Base-by-base conservation (phyloP, 2,113 vertebrate species). In the Lophura nycthemera region DNA sequence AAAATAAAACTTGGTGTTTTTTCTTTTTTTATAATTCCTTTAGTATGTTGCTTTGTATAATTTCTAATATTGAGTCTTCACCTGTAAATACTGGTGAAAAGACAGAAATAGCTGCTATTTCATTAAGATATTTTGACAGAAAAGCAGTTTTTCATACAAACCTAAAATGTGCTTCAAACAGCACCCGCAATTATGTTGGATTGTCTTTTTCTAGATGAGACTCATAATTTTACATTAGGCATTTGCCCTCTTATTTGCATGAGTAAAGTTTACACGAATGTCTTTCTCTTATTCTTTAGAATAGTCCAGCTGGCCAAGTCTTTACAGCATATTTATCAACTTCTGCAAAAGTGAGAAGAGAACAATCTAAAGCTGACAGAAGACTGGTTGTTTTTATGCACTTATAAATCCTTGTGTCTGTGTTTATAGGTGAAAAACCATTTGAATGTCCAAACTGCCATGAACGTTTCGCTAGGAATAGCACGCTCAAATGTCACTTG, bases 381-480 rank as follows among this genome's bases (percentile, higher is more conserved):
- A 56, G 56, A 65, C 34, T 52, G n/a, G 0, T 42, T 54, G 45
- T 34, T 87, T 93, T 94, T 94, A 45, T 40, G 74, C 34, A 42
- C 70, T 86, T 86, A 77, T 13, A 42, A 64, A 67, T 90, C 77
- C 42, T 60, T 92, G 3, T 90, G 43, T 95, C 88, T 96, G 20
- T 96, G 74, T 88, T 83, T 92, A 92, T 93, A 99, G 99, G 99
- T 97, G 99, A 99, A 98, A 99, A 99, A 93, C 99, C 99, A 5
- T 99, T 99, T 79, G 98, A 99, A 96, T 99, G 99, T 98, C 98
- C 99, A 90, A 99, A 99, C 95, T 99, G 99, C 95, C 99, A 99
- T 50, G 99, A 99, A 93, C 98, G 98, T 76, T 99, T 99, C 97
- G 99, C 99, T 74, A 98, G 99, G 94, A 99, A 99, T 95, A 99